Percentiles rank a stretch among this genome's conserved stretches.
Conservation (phyloP, 2,797 vertebrate species). For the Ispidina picta region DNA sequence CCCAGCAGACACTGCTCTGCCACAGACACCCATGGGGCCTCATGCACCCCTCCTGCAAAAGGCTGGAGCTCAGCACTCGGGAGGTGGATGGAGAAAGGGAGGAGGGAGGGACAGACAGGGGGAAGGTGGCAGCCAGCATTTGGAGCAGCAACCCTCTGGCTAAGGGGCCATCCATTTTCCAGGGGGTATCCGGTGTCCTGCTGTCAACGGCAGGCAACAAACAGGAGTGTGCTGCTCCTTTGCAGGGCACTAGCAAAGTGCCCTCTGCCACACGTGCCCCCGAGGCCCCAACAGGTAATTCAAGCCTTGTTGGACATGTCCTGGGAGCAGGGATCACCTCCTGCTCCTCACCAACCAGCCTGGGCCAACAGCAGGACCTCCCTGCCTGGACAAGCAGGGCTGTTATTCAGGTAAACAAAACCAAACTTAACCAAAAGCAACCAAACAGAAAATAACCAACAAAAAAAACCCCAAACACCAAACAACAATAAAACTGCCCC, state of each 20-base stretch:
- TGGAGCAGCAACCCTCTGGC: rapidly evolving
- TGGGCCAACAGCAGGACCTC: rapidly evolving
- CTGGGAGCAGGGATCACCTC: neutral
- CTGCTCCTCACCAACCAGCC: neutral
- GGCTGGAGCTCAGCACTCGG: neutral
- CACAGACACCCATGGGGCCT: rapidly evolving
- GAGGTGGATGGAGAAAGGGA: neutral
- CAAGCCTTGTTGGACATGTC: neutral
- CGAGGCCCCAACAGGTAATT: neutral
- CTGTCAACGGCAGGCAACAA: neutral
- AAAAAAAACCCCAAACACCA: too few relatives aligned
- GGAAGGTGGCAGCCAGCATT: neutral
- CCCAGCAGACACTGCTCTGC: neutral
- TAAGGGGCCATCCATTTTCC: conserved; percentile 1
- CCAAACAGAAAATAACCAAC: neutral
- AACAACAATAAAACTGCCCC: too few relatives aligned
- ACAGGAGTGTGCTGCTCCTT: neutral
- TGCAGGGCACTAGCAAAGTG: neutral
- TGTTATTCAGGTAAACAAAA: neutral
- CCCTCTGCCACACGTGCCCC: neutral
- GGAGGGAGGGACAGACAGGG: neutral
- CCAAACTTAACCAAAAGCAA: neutral
- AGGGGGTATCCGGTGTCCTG: neutral
- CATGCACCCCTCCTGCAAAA: rapidly evolving
- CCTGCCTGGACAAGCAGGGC: neutral